Evolutionary conservation across 2,797 vertebrate species (phyloP).

Genomic region (Enteromius fasciolatus): DNA sequence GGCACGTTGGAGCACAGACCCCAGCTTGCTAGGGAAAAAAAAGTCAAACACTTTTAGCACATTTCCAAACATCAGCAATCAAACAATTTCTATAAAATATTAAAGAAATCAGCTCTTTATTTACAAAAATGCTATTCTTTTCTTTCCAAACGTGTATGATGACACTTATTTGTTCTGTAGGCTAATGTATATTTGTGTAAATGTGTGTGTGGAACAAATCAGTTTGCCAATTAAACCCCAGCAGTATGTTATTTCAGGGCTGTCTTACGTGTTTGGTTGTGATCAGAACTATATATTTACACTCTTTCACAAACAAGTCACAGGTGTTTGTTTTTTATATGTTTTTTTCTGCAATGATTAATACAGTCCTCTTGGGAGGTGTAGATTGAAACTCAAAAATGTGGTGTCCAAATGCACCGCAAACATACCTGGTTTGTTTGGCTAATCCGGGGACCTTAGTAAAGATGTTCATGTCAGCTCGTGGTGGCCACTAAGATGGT

Average conservation of each 20-base stretch:
- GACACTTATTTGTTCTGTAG: neutral
- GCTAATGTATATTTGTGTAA: neutral
- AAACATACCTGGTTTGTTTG: conserved; percentile 83
- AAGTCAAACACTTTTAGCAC: conserved; percentile 39
- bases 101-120: neutral
- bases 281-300: neutral
- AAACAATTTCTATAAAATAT: neutral
- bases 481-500: conserved; percentile 66
- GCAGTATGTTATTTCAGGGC: neutral
- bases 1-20: conserved; percentile 85
- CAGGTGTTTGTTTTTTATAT: neutral
- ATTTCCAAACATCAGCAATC: conserved; percentile 20
- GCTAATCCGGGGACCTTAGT: conserved; percentile 80
- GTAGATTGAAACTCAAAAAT: conserved; percentile 8
- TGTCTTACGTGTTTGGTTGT: neutral
- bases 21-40: conserved; percentile 78
- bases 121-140: neutral
- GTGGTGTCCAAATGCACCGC: conserved; percentile 42
- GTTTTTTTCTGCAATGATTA: neutral
- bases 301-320: neutral
- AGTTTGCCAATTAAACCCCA: neutral
- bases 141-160: neutral
- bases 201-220: neutral
- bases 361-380: conserved; percentile 15
- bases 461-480: conserved; percentile 85